These are phyloP conservation scores for Coelinius sp. DNA, from an alignment of 2,888 invertebrate genomes.

Conservation along the genomic window DNA sequence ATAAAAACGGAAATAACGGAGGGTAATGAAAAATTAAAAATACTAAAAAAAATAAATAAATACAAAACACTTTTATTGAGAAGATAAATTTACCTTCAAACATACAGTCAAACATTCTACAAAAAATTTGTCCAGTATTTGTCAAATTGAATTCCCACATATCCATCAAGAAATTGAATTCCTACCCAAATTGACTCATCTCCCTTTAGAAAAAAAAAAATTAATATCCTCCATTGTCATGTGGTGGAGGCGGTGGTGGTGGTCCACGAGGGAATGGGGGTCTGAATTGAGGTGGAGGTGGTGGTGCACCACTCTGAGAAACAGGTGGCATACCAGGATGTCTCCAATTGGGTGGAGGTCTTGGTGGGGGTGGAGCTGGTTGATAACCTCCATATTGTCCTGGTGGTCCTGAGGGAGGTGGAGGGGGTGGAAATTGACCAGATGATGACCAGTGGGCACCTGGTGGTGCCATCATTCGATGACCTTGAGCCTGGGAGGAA, in stretches of 20 bases:
- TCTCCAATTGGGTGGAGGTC: constrained; percentile 77
- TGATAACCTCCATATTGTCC: constrained; percentile 66
- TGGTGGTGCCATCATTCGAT: constrained; percentile 69
- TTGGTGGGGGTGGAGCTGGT: constrained; percentile 77
- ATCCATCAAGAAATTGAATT: too few species aligned
- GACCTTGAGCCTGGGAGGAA: constrained; percentile 70
- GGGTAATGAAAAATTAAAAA: too few species aligned
- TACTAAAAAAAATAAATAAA: too few species aligned
- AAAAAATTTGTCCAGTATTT: background rate
- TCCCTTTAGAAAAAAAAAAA: too few species aligned
- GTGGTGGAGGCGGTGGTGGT: constrained; percentile 78
- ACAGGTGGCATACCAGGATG: constrained; percentile 75
- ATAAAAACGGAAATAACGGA: too few species aligned
- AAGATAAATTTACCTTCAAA: background rate
- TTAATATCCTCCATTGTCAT: constrained; percentile 61
- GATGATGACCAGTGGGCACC: constrained; percentile 66
- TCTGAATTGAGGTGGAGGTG: constrained; percentile 72
- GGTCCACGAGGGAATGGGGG: constrained; percentile 79
- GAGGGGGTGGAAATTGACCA: constrained; percentile 73
- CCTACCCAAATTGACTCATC: too few species aligned
- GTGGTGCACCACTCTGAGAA: constrained; percentile 72
- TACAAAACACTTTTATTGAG: background rate
- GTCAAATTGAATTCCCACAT: background rate
- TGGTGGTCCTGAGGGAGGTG: constrained; percentile 73
- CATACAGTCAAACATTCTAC: background rate